phyloP scores from a whole-genome alignment of 2,888 invertebrate species.

The Eurytoma adleriae region DNA sequence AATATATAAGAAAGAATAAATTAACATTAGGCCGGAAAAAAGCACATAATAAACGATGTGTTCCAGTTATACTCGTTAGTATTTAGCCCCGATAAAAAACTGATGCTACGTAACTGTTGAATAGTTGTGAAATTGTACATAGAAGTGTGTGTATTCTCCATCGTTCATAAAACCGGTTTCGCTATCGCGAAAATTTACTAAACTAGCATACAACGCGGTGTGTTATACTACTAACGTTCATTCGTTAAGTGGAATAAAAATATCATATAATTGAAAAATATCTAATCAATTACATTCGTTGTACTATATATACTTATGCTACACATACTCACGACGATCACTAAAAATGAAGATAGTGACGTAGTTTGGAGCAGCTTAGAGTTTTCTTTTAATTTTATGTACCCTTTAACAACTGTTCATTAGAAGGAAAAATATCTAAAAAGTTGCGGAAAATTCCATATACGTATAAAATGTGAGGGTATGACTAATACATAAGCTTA shows the following conservation, averaged over 20 bases:
- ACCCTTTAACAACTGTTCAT: background rate
- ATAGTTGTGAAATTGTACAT: background rate
- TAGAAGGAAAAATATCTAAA: slow-evolving; percentile 7
- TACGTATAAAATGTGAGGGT: too few relatives aligned
- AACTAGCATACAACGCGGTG: slow-evolving; percentile 18
- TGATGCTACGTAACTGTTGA: slow-evolving; percentile 30
- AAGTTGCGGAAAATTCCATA: background rate
- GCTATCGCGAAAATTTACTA: slow-evolving; percentile 43
- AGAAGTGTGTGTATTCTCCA: background rate
- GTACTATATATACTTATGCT: background rate
- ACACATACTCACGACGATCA: background rate
- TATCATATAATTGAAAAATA: background rate
- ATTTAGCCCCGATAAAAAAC: slow-evolving; percentile 44
- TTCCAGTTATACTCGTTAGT: slow-evolving; percentile 48
- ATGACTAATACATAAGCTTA: too few relatives aligned
- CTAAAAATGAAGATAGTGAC: too few relatives aligned
- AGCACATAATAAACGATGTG: slow-evolving; percentile 40
- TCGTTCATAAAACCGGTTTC: slow-evolving; percentile 38
- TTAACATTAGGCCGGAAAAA: slow-evolving; percentile 7
- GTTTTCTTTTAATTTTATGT: background rate
- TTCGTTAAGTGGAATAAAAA: background rate
- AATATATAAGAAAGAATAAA: background rate
- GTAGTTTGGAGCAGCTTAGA: too few relatives aligned
- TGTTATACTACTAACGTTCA: background rate
- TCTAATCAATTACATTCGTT: background rate